These are phyloP conservation scores for Noctilio leporinus DNA, from an alignment of 2,113 vertebrate genomes.

Conservation along the genomic window DNA sequence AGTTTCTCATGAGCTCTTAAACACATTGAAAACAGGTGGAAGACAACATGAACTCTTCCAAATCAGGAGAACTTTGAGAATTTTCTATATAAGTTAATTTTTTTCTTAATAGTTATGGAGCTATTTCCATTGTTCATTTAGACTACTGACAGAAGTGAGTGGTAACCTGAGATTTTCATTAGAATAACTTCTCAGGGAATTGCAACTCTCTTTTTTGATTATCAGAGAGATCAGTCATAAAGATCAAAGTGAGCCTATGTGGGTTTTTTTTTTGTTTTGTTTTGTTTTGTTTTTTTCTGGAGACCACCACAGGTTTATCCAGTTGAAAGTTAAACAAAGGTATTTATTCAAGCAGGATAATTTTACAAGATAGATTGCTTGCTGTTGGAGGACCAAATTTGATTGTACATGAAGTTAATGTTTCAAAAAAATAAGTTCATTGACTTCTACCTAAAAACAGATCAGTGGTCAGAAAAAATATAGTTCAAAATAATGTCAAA, in stretches of 20 bases:
- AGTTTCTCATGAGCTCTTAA: background rate
- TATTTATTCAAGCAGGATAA: background rate
- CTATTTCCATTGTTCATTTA: background rate
- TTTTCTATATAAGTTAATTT: background rate
- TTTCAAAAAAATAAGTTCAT: conserved; percentile 32
- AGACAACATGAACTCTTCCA: background rate
- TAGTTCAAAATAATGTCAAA: background rate
- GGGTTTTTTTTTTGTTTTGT: too few species aligned
- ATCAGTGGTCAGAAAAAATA: background rate
- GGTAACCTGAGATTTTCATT: background rate
- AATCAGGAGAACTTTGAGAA: background rate
- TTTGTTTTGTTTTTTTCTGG: conserved; percentile 16
- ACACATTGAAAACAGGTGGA: background rate
- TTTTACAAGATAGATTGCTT: background rate
- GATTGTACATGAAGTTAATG: background rate
- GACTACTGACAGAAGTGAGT: background rate
- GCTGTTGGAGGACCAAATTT: background rate
- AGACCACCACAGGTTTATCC: background rate
- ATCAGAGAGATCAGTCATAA: background rate
- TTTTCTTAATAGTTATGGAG: background rate
- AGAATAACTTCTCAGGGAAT: background rate
- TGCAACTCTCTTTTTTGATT: background rate
- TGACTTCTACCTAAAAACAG: conserved; percentile 8
- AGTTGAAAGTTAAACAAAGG: background rate
- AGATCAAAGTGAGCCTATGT: background rate